phyloP scores from a whole-genome alignment of 1,140 invertebrate species.

The Mesaphorura yosii region DNA sequence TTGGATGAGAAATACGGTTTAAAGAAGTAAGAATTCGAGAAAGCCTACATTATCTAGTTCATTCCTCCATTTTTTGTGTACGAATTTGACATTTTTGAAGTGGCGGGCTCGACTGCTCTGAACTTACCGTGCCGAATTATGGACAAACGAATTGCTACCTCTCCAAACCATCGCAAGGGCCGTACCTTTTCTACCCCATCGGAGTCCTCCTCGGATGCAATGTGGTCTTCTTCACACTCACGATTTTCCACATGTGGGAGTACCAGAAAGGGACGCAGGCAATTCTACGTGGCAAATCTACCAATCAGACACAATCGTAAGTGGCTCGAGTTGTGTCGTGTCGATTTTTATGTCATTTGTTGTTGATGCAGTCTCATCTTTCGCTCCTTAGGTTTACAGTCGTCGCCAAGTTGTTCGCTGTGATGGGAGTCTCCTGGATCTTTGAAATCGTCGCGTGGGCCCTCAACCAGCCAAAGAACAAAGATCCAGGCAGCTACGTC shows the following conservation, averaged over 20 bases:
- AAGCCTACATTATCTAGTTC: neutral
- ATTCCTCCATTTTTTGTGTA: neutral
- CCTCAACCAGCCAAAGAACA: constrained; percentile 25
- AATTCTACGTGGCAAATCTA: neutral
- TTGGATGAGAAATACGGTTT: neutral
- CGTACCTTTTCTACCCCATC: constrained; percentile 19
- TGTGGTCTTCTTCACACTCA: constrained; percentile 16
- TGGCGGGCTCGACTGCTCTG: neutral
- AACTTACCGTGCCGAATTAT: constrained; percentile 2
- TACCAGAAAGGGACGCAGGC: constrained; percentile 5
- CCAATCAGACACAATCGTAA: neutral
- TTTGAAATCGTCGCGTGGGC: constrained; percentile 53
- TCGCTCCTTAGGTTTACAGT: constrained; percentile 49
- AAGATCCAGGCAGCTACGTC: constrained; percentile 1
- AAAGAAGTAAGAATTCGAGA: neutral
- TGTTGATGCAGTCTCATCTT: neutral
- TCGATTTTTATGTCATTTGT: neutral
- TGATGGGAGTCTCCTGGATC: constrained; percentile 61
- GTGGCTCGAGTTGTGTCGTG: neutral
- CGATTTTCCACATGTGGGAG: constrained; percentile 8
- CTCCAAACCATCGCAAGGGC: neutral
- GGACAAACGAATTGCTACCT: neutral
- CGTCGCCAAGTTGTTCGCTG: constrained; percentile 53
- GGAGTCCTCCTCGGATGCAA: constrained; percentile 12
- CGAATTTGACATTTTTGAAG: neutral